Evolutionary conservation across 1,140 invertebrate genomes (phyloP).

Genomic region (Zaprionus ghesquierei): DNA sequence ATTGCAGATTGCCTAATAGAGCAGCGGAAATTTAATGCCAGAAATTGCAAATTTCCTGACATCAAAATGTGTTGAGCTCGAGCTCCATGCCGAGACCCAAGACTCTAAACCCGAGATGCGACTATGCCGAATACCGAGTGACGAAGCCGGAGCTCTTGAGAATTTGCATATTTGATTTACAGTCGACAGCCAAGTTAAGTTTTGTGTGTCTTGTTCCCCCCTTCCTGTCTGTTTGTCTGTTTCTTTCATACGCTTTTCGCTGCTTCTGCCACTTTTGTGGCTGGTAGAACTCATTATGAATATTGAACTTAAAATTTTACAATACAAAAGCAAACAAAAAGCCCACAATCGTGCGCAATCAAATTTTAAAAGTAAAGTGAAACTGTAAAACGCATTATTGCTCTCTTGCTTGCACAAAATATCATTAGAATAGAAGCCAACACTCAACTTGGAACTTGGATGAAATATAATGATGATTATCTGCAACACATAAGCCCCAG

Average conservation of each 20-base stretch:
- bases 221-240: background rate
- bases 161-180: conserved; percentile 73
- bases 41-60: conserved; percentile 78
- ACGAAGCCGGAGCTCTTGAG: conserved; percentile 5
- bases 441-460: too few species aligned
- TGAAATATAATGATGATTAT: background rate
- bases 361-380: background rate
- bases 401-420: background rate
- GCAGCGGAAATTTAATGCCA: conserved; percentile 72
- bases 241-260: background rate
- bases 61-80: conserved; percentile 58
- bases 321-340: background rate
- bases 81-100: too few species aligned
- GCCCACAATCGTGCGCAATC: background rate
- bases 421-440: too few species aligned
- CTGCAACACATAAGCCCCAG: background rate
- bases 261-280: background rate
- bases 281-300: background rate
- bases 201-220: background rate
- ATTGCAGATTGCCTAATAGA: conserved; percentile 45
- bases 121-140: background rate
- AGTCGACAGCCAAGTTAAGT: conserved; percentile 25
- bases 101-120: background rate
- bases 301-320: background rate
- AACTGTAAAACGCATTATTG: background rate